Conservation (phyloP, 2,113 vertebrate species). For the Pituophis catenifer region DNA sequence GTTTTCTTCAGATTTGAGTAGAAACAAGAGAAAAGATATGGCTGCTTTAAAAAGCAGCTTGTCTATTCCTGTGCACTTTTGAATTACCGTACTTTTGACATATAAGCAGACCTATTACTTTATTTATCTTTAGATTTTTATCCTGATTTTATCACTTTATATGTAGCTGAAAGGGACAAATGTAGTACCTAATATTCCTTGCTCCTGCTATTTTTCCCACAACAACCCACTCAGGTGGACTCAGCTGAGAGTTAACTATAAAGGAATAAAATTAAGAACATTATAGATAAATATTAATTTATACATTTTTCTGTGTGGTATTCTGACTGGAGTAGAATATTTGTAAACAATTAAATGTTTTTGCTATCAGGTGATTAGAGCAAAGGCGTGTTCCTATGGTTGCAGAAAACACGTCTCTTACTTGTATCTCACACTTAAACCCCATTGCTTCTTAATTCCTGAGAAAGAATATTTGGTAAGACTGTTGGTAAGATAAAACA, state of each 20-base stretch:
- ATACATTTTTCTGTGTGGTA: not conserved
- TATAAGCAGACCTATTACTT: not conserved
- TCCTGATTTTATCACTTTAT: not conserved
- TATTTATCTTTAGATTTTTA: not conserved
- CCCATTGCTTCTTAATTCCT: not conserved
- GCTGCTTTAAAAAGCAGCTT: not conserved
- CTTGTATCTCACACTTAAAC: not conserved
- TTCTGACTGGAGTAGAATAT: too few species aligned
- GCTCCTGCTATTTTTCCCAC: not conserved
- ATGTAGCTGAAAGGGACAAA: not conserved
- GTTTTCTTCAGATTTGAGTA: not conserved
- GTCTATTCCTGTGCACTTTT: not conserved
- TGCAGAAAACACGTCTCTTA: constrained; percentile 22
- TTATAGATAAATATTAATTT: not conserved
- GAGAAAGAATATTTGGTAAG: not conserved
- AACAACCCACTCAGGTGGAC: not conserved
- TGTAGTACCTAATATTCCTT: not conserved
- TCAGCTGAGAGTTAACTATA: not conserved
- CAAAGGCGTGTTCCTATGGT: not conserved
- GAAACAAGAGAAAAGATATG: not conserved
- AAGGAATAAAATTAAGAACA: not conserved
- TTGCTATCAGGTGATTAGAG: constrained; percentile 35
- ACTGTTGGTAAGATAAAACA: not conserved
- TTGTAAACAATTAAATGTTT: not conserved
- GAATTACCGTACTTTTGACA: not conserved